A percentile compares a stretch with the other conserved stretches of the same genome.
Conservation (phyloP, 1,140 invertebrate genomes). For the Zaprionus lachaisei region DNA sequence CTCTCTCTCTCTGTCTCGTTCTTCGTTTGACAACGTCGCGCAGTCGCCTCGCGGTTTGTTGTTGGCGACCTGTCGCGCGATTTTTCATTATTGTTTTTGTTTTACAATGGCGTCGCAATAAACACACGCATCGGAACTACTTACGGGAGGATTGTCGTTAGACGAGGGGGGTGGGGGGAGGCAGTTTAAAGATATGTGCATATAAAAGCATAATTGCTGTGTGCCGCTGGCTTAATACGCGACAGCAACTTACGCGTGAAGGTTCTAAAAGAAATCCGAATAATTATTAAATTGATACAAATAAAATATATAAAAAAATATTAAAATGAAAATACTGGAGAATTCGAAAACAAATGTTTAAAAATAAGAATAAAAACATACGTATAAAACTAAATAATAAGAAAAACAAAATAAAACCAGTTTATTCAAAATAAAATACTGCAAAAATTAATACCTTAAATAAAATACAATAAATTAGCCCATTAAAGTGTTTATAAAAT, state of each 20-base stretch:
- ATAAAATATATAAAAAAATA: constrained; percentile 20
- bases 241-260: constrained; percentile 67
- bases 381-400: neutral
- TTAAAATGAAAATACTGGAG: neutral
- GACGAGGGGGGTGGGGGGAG: neutral
- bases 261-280: constrained; percentile 30
- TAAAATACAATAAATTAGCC: neutral
- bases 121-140: constrained; percentile 45
- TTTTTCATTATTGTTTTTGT: constrained; percentile 70
- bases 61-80: constrained; percentile 32
- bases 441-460: neutral
- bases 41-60: constrained; percentile 49
- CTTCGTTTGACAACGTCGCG: constrained; percentile 36
- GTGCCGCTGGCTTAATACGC: constrained; percentile 67
- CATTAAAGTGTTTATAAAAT: neutral
- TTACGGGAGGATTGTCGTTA: neutral
- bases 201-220: constrained; percentile 78
- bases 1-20: neutral
- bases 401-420: constrained; percentile 9
- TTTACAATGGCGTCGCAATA: constrained; percentile 75
- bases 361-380: neutral
- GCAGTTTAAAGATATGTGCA: constrained; percentile 43
- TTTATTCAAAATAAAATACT: constrained; percentile 16
- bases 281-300: neutral
- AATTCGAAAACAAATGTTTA: neutral